Evolutionary conservation across 2,888 invertebrate genomes (phyloP), one percentile per base, ranked within the genome.

Genomic region (Dilophus febrilis): DNA sequence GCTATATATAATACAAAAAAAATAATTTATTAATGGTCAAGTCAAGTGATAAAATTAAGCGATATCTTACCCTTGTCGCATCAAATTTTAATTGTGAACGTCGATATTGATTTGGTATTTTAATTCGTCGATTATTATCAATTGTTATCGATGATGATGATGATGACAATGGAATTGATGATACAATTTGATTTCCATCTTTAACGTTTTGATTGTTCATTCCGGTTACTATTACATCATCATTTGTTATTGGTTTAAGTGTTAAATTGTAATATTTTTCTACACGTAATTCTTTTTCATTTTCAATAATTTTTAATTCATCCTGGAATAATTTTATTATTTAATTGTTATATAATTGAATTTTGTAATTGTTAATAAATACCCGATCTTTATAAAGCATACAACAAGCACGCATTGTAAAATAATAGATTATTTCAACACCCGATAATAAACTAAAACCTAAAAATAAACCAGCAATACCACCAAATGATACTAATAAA

Each of bases 381-480:
- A 60, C 62, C 35, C 56, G 50, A 50, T 59, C 58, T 42, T 57
- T 58, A 44, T 62, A 62, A 4, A 61, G 56, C 62, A 62, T 62
- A 37, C 62, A 62, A 35, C 57, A 59, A 14, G 63, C 73, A 36
- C 83, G 65, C 47, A 84, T 58, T 0, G 78, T 77, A 53, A 83
- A 81, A 53, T 81, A 84, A 55, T 84, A 84, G 28, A 80, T 55
- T 22, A 83, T 65, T 60, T 85, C 84, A 11, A 82, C 77, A 1
- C 77, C 79, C 0, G 80, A 80, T 2, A 85, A 61, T 26, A 84
- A 58, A 2, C 82, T 82, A 58, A 81, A 84, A 0, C 84, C 84
- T 2, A 62, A 47, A 45, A 62, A 62, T 3, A 62, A 53, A 18
- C 70, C 67, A 30, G 68, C 69, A 11, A 70, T 68, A n/a, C 70